Percentiles rank a stretch among this genome's conserved stretches.
These are phyloP conservation scores for Ormyrus labotus DNA, from an alignment of 2,888 invertebrate species.

Conservation along the genomic window DNA sequence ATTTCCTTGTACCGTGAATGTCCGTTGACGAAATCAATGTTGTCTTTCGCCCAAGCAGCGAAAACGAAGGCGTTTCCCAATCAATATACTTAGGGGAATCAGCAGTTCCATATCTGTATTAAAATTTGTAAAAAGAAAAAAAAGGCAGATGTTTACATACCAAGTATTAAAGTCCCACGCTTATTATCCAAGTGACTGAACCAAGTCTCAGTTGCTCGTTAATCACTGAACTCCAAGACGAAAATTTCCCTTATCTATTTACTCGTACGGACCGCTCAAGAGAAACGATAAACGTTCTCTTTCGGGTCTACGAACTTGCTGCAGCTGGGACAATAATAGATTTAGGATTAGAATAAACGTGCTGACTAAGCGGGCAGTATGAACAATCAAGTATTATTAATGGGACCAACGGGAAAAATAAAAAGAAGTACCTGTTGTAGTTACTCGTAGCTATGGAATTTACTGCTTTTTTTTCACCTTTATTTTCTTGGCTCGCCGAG, in stretches of 20 bases:
- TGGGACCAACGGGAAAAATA: slow-evolving; percentile 56
- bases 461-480: neutral
- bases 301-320: slow-evolving; percentile 58
- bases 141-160: too few species aligned
- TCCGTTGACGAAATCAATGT: slow-evolving; percentile 18
- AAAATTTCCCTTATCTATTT: slow-evolving; percentile 19
- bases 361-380: slow-evolving; percentile 39
- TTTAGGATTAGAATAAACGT: slow-evolving; percentile 57
- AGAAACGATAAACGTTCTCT: slow-evolving; percentile 12
- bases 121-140: too few species aligned
- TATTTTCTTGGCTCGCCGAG: neutral
- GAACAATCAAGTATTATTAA: slow-evolving; percentile 51
- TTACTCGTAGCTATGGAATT: neutral
- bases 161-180: slow-evolving; percentile 34
- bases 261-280: slow-evolving; percentile 13
- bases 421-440: slow-evolving; percentile 20
- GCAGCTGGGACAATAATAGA: slow-evolving; percentile 69
- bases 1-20: slow-evolving; percentile 13
- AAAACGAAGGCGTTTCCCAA: too few species aligned
- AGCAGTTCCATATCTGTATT: too few species aligned
- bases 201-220: slow-evolving; percentile 40
- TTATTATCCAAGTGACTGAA: slow-evolving; percentile 1
- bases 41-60: neutral
- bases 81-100: too few species aligned
- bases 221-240: neutral